A percentile compares a stretch with the other conserved stretches of the same genome.
phyloP scores from a whole-genome alignment of 2,113 vertebrate species.

The Pavo muticus region DNA sequence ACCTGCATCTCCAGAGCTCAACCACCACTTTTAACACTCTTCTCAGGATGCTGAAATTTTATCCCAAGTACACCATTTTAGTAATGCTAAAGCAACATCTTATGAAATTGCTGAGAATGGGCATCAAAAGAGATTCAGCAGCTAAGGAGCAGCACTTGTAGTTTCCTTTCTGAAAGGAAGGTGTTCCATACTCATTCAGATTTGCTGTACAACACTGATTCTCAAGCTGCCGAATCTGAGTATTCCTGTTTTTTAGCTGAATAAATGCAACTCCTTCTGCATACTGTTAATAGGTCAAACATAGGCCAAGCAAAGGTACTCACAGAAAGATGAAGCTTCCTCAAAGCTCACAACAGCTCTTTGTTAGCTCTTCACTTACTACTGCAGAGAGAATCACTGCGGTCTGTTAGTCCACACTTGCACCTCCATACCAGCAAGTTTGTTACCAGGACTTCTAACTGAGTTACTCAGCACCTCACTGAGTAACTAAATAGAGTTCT shows the following conservation, averaged over 20 bases:
- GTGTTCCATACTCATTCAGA: not conserved
- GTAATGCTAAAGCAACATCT: not conserved
- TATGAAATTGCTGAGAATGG: not conserved
- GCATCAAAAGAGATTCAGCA: not conserved
- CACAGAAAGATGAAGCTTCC: not conserved
- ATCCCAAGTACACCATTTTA: not conserved
- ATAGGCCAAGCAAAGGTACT: not conserved
- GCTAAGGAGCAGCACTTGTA: not conserved
- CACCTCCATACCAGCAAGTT: not conserved
- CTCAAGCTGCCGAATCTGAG: not conserved
- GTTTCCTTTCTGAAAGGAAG: not conserved
- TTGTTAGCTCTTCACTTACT: not conserved
- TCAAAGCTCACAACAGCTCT: not conserved
- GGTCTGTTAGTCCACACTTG: not conserved
- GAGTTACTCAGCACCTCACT: not conserved
- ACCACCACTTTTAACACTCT: not conserved
- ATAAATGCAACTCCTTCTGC: not conserved
- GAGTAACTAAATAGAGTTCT: not conserved
- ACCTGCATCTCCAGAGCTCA: not conserved
- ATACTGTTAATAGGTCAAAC: not conserved
- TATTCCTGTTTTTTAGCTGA: not conserved
- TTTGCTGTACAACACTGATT: not conserved
- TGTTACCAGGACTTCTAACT: not conserved
- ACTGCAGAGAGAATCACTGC: not conserved
- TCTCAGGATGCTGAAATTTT: not conserved